Conservation (phyloP, 2,113 vertebrate genomes). For the Columba janthina region DNA sequence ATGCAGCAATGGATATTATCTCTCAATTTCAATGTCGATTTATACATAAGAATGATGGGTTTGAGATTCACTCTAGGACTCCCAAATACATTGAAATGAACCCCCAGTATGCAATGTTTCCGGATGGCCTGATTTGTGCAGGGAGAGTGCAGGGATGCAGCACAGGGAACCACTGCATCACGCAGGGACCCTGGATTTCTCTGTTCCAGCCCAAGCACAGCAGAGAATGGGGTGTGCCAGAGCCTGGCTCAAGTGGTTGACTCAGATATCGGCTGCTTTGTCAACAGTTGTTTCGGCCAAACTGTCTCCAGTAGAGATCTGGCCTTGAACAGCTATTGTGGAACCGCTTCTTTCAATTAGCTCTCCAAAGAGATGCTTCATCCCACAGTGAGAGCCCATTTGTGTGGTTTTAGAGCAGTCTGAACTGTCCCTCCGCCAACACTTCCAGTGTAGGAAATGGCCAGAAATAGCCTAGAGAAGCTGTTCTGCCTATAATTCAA, state of each 20-base stretch:
- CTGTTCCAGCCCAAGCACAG: rapidly evolving
- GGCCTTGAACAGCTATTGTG: conserved; percentile 18
- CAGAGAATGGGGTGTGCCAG: neutral
- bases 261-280: neutral
- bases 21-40: neutral
- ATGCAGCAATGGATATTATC: neutral
- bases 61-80: neutral
- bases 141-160: neutral
- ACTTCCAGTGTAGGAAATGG: neutral
- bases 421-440: neutral
- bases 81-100: neutral
- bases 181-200: neutral
- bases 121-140: rapidly evolving
- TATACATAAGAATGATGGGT: neutral
- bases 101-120: rapidly evolving
- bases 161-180: rapidly evolving
- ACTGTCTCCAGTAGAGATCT: neutral
- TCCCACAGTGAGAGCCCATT: neutral
- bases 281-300: conserved; percentile 11
- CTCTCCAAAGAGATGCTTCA: conserved; percentile 28
- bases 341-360: conserved; percentile 24
- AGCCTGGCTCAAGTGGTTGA: neutral
- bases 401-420: neutral
- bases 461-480: neutral
- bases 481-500: neutral